A percentile compares a stretch with the other conserved stretches of the same genome.
phyloP scores from a whole-genome alignment of 1,140 invertebrate species.

The Drosophila miranda region DNA sequence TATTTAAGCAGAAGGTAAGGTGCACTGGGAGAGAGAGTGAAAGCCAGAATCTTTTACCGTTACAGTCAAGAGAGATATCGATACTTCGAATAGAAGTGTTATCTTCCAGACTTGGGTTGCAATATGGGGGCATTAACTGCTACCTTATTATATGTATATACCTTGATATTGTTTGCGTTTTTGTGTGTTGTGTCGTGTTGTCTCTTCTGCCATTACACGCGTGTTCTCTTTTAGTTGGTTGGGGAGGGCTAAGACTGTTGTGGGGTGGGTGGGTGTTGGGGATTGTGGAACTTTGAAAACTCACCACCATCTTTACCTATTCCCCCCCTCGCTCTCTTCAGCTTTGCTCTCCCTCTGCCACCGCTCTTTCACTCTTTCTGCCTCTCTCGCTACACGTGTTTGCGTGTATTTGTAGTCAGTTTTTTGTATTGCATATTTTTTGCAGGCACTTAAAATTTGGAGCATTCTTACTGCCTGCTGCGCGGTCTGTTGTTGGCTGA shows the following conservation, averaged over 20 bases:
- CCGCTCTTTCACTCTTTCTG: neutral
- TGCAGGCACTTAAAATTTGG: constrained; percentile 51
- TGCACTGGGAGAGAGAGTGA: neutral
- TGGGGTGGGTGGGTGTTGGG: constrained; percentile 27
- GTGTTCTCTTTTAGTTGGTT: constrained; percentile 29
- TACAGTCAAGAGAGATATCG: neutral
- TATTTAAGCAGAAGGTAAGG: neutral
- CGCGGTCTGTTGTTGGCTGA: neutral
- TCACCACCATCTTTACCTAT: constrained; percentile 31
- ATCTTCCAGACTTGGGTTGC: no score
- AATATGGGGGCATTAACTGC: no score
- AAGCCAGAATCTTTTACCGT: neutral
- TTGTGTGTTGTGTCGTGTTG: constrained; percentile 24
- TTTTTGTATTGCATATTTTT: constrained; percentile 58
- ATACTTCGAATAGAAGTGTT: no score
- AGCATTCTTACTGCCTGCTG: constrained; percentile 21
- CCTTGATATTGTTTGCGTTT: constrained; percentile 13
- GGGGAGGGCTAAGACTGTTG: neutral
- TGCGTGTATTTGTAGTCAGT: constrained; percentile 15
- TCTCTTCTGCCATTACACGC: constrained; percentile 41
- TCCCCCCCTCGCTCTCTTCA: constrained; percentile 3
- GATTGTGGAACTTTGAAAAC: constrained; percentile 42
- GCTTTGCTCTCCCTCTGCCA: neutral
- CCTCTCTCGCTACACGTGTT: neutral
- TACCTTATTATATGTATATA: no score